Conservation (phyloP, 92 coral and sea anemone genomes). For the Porites evermanni region DNA sequence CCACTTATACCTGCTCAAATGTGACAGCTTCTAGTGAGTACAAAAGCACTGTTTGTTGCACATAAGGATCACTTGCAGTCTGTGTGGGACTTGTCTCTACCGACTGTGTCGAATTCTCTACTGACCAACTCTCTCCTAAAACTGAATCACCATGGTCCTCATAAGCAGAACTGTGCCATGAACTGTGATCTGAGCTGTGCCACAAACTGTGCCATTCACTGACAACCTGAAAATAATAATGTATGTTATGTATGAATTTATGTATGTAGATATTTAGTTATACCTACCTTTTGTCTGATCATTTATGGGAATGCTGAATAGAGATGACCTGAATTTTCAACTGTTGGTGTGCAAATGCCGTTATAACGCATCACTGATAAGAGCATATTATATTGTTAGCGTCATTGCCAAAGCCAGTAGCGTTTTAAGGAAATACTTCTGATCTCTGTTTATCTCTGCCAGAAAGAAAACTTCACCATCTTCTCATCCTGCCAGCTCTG, state of each 20-base stretch:
- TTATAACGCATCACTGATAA: too few species aligned
- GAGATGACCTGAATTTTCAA: background rate
- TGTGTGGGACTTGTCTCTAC: background rate
- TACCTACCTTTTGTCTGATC: background rate
- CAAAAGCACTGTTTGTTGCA: background rate
- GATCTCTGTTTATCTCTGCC: too few species aligned
- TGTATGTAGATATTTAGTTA: background rate
- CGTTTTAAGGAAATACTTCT: too few species aligned
- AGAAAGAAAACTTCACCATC: too few species aligned
- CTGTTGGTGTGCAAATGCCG: too few species aligned
- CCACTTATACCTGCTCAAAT: background rate
- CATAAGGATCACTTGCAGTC: background rate
- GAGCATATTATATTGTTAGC: too few species aligned
- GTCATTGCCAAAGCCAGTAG: too few species aligned
- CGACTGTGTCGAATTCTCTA: background rate
- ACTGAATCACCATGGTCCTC: background rate
- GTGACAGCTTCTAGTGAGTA: constrained; percentile 3
- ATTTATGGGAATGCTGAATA: background rate
- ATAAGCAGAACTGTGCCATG: background rate
- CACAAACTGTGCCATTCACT: background rate
- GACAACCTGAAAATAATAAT: constrained; percentile 14
- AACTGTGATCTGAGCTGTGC: too few species aligned
- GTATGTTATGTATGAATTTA: background rate
- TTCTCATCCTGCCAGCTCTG: too few species aligned
- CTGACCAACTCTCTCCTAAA: background rate